phyloP scores from a whole-genome alignment of 2,888 invertebrate genomes.

The Hemistola chrysoprasaria region DNA sequence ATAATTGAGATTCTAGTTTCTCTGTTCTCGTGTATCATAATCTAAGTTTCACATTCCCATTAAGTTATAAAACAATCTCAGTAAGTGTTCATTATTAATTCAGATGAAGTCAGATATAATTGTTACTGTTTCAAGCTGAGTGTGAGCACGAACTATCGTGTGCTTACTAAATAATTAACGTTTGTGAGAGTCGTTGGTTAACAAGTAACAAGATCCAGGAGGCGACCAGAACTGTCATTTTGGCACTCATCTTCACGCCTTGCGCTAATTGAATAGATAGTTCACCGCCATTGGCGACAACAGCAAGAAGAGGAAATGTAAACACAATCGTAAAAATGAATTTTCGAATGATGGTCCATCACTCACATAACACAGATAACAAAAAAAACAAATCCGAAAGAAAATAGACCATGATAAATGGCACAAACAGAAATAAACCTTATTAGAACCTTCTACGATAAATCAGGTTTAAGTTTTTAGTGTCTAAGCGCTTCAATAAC shows the following conservation, averaged over 20 bases:
- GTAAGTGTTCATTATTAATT: slow-evolving; percentile 27
- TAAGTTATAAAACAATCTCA: slow-evolving; percentile 6
- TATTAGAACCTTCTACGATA: slow-evolving; percentile 13
- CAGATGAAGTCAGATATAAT: slow-evolving; percentile 23
- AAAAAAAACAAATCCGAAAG: not conserved
- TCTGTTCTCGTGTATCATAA: slow-evolving; percentile 1
- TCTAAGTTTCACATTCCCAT: slow-evolving; percentile 4
- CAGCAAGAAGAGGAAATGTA: slow-evolving; percentile 39
- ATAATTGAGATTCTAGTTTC: no score
- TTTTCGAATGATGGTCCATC: slow-evolving; percentile 21
- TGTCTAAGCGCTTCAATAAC: slow-evolving; percentile 21
- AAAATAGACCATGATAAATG: slow-evolving; percentile 5
- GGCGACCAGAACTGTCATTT: slow-evolving; percentile 43
- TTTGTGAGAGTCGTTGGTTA: slow-evolving; percentile 32
- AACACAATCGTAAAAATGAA: slow-evolving; percentile 45
- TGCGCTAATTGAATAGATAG: slow-evolving; percentile 50
- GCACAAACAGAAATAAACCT: slow-evolving; percentile 9
- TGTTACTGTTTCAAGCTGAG: slow-evolving; percentile 14
- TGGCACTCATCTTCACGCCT: slow-evolving; percentile 49
- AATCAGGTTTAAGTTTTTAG: slow-evolving; percentile 22
- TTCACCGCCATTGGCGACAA: slow-evolving; percentile 35
- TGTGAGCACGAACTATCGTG: slow-evolving; percentile 23
- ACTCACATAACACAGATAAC: slow-evolving; percentile 9
- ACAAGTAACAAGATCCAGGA: slow-evolving; percentile 43
- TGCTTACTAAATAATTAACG: slow-evolving; percentile 45